Percentiles rank a stretch among this genome's conserved stretches.
Evolutionary conservation across 53 echinoderm and acorn worm species (phyloP).

Genomic region (Astropecten irregularis): DNA sequence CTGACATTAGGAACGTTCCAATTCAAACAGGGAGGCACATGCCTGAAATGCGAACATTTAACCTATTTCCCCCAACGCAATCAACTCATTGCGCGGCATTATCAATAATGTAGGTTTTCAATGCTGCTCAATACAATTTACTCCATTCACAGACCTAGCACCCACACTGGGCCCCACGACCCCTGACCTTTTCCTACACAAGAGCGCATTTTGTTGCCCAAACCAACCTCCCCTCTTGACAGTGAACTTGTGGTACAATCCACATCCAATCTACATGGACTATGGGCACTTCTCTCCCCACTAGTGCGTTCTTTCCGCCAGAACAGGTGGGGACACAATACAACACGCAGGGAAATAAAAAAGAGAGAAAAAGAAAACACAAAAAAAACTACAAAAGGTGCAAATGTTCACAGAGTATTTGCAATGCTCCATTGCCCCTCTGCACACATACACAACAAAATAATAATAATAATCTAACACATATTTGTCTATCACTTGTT

Average conservation of each 20-base stretch:
- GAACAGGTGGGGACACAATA: not conserved
- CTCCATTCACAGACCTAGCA: no score
- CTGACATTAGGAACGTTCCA: conserved; percentile 51
- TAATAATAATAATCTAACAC: no score
- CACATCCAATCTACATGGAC: not conserved
- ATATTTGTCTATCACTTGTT: no score
- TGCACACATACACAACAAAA: no score
- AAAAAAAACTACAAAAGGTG: not conserved
- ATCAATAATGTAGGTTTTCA: no score
- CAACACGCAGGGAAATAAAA: not conserved
- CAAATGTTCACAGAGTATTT: not conserved
- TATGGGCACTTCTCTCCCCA: not conserved
- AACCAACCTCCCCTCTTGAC: not conserved
- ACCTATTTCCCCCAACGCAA: conserved; percentile 13
- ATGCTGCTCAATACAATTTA: no score
- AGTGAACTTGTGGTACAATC: conserved; percentile 43
- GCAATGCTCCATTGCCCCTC: no score
- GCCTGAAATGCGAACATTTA: not conserved
- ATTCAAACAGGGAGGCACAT: conserved; percentile 2
- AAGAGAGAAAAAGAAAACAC: not conserved
- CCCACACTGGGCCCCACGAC: conserved; percentile 3
- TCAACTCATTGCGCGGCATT: no score
- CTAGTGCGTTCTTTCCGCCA: no score
- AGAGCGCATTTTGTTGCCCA: not conserved
- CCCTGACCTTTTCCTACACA: not conserved